These are phyloP conservation scores for Stylophora pistillata DNA, from an alignment of 64 coral and sea anemone genomes.

Conservation along the genomic window DNA sequence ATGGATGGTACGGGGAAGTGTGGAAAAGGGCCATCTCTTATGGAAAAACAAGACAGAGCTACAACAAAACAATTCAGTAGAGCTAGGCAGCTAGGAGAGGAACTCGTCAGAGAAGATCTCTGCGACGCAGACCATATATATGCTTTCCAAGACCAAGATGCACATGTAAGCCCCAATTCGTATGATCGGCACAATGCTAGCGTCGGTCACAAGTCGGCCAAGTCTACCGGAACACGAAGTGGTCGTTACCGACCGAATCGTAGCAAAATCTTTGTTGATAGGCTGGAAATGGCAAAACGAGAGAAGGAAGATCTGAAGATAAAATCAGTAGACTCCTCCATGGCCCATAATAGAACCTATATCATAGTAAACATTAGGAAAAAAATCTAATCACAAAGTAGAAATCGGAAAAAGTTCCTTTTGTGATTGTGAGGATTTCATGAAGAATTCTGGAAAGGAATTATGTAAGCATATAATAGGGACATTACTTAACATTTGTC, in stretches of 20 bases:
- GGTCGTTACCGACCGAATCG: conserved; percentile 35
- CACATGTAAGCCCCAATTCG: conserved; percentile 3
- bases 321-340: conserved; percentile 17
- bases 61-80: conserved; percentile 5
- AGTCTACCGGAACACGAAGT: conserved; percentile 21
- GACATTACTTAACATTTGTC: conserved; percentile 52
- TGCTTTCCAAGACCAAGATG: conserved; percentile 6
- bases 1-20: conserved; percentile 14
- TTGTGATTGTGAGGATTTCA: conserved; percentile 21
- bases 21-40: conserved; percentile 12
- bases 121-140: neutral
- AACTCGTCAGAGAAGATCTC: neutral
- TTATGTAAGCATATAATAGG: conserved; percentile 63
- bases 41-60: conserved; percentile 29
- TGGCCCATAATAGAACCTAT: neutral
- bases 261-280: conserved; percentile 47
- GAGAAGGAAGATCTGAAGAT: conserved; percentile 42
- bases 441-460: conserved; percentile 44
- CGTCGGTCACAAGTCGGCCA: conserved; percentile 18
- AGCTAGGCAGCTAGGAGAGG: neutral
- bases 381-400: conserved; percentile 30
- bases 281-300: conserved; percentile 42
- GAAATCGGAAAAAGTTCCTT: conserved; percentile 29
- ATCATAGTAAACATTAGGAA: conserved; percentile 16
- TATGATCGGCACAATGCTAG: conserved; percentile 59